Conservation (phyloP, 2,888 invertebrate species). For the Diplolepis rosae region DNA sequence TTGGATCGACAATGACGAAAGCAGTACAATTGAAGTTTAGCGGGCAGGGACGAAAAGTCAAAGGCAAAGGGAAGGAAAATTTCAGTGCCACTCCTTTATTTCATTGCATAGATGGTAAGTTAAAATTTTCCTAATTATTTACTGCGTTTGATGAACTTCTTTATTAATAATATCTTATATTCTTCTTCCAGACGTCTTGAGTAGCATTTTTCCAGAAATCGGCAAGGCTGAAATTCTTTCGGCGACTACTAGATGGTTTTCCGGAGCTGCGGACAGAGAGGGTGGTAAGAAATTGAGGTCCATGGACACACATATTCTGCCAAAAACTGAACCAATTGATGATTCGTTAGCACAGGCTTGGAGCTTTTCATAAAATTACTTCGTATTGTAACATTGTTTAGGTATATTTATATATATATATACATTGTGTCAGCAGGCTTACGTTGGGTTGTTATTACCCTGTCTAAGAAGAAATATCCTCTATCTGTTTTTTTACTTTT, state of each 20-base stretch:
- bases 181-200: slow-evolving; percentile 13
- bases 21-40: slow-evolving; percentile 19
- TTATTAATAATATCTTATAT: no score
- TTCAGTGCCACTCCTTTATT: slow-evolving; percentile 15
- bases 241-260: slow-evolving; percentile 3
- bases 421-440: no score
- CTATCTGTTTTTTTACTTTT: no score
- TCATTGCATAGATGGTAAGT: slow-evolving; percentile 1
- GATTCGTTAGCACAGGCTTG: background rate
- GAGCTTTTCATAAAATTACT: background rate
- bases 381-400: no score
- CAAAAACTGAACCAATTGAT: background rate
- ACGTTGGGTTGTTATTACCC: no score
- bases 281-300: slow-evolving; percentile 2
- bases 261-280: slow-evolving; percentile 1
- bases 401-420: no score
- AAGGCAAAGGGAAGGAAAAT: slow-evolving; percentile 16
- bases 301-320: background rate
- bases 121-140: no score
- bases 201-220: slow-evolving; percentile 8
- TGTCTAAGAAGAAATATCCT: no score
- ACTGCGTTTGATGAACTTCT: background rate
- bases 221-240: slow-evolving; percentile 7
- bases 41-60: slow-evolving; percentile 17
- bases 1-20: slow-evolving; percentile 6